A percentile compares a stretch with the other conserved stretches of the same genome.
Evolutionary conservation across 2,888 invertebrate genomes (phyloP).

Genomic region (Stictocephala bisonia): DNA sequence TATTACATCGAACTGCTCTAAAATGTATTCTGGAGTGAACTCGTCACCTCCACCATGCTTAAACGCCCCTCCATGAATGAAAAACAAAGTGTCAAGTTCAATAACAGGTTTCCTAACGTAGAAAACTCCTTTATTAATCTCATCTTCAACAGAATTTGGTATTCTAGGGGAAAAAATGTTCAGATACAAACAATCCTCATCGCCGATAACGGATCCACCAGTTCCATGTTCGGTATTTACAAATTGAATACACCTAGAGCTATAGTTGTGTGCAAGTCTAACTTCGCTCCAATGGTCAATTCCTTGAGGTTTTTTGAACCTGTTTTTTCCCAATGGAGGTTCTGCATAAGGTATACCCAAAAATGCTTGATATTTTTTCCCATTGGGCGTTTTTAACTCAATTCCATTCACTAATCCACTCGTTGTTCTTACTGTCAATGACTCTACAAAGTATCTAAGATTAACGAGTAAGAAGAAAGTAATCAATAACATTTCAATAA

Average conservation of each 20-base stretch:
- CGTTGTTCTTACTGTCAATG: background rate
- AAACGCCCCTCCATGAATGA: constrained; percentile 68
- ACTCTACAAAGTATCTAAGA: no score
- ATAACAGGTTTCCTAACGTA: no score
- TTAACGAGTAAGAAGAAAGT: no score
- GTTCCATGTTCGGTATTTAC: background rate
- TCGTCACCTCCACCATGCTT: constrained; percentile 72
- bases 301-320: constrained; percentile 20
- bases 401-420: constrained; percentile 2
- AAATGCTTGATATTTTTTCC: constrained; percentile 20
- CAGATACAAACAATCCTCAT: constrained; percentile 37
- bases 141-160: background rate
- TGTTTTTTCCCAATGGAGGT: background rate
- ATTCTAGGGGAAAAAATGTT: constrained; percentile 29
- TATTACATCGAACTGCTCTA: constrained; percentile 69
- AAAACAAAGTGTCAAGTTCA: constrained; percentile 65
- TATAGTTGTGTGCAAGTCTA: background rate
- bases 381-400: constrained; percentile 11
- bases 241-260: constrained; percentile 10
- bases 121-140: constrained; percentile 51
- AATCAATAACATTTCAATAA: no score
- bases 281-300: background rate
- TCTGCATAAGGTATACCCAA: constrained; percentile 35
- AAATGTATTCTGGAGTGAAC: constrained; percentile 70
- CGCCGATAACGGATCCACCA: background rate